Evolutionary conservation across 2,797 vertebrate genomes (phyloP), one percentile per base, ranked within the genome.

Genomic region (Coregonus suidteri): DNA sequence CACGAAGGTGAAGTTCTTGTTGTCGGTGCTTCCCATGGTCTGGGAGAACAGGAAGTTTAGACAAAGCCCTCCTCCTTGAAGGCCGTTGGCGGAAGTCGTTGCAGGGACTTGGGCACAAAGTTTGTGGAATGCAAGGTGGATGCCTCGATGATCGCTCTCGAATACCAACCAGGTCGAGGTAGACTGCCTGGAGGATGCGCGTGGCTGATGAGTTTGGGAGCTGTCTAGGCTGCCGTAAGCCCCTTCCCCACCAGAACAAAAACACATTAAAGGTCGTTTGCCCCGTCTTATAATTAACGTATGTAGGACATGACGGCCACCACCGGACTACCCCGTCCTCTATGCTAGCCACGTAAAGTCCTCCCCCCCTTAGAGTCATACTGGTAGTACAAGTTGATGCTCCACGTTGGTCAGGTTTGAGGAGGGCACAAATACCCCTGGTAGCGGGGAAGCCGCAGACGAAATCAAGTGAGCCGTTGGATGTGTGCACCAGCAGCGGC

Each of bases 341-440:
- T 0, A 97, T 97, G 90, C 97, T 99, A 41, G 96, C 95, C n/a
- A 98, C 97, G 1, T 98, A 99, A 99, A 53, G 98, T 98, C 89
- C 95, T 95, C 88, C 99, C 95, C 0, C 98, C 98, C 0, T 97
- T 96, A 75, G 85, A 93, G 65, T 98, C 97, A 1, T n/a, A n/a
- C 96, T 95, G 2, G 2, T 98, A 98, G 88, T 97, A 96, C 75
- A 95, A 95, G 90, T 86, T 88, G 86, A 7, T 88, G 77, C 0
- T 94, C 94, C 81, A 99, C 94, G 6, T 98, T 94, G 79, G 92
- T 93, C 41, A 98, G 90, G 74, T 96, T 96, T 92, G 0, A 94
- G 94, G 76, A 98, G 93, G 52, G 97, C 96, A 77, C 98, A 99
- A 86, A 99, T 97, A 82, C 98, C 98, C 76, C 96, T n/a, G 93